Conservation (phyloP, 2,113 vertebrate species). For the Octodon degus region DNA sequence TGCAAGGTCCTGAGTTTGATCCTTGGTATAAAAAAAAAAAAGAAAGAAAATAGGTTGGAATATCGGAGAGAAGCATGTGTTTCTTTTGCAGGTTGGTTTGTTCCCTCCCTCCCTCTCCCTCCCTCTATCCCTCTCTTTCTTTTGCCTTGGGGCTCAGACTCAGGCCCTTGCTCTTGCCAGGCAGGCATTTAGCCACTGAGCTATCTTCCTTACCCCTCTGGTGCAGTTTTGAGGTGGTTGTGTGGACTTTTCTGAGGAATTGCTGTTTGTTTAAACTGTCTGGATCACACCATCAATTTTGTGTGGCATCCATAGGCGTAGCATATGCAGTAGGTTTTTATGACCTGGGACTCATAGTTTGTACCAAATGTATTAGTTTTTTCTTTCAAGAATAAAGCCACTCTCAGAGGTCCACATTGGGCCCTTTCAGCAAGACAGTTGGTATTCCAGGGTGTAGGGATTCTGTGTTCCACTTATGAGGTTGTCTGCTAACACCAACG, state of each 20-base stretch:
- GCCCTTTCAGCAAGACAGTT: background rate
- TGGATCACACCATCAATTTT: background rate
- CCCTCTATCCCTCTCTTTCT: no score
- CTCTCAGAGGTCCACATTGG: background rate
- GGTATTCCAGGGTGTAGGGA: background rate
- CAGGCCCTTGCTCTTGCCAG: no score
- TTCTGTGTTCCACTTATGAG: background rate
- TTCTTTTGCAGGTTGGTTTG: background rate
- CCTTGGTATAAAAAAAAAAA: no score
- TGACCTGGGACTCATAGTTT: background rate
- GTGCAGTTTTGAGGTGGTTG: background rate
- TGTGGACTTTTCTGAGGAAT: background rate
- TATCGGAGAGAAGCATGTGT: background rate
- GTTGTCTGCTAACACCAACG: background rate
- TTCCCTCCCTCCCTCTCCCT: no score
- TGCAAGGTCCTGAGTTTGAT: no score
- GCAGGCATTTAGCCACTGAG: no score
- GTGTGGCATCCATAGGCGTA: background rate
- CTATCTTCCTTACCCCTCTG: no score
- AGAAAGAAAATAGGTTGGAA: background rate
- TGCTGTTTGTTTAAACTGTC: background rate
- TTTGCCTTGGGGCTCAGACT: no score
- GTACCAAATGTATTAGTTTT: background rate
- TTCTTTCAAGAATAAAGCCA: background rate
- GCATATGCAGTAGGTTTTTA: background rate